Evolutionary conservation across 2,113 vertebrate species (phyloP).

Genomic region (Catharus fuscescens): DNA sequence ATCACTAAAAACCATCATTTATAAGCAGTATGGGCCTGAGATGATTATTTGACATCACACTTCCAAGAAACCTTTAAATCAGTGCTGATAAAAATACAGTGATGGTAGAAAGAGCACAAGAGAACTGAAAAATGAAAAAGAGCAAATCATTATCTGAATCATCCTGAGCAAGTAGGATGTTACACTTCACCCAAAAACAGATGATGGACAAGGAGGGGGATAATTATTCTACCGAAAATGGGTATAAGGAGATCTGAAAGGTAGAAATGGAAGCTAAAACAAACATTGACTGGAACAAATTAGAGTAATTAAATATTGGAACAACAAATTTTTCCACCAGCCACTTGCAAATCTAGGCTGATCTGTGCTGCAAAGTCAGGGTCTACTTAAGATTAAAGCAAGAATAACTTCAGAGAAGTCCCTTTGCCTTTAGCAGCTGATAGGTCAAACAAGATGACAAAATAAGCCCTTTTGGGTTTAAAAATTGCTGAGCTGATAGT

Average conservation of each 20-base stretch:
- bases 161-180: neutral
- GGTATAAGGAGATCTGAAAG: neutral
- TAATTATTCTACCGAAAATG: neutral
- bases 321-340: neutral
- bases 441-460: neutral
- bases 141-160: neutral
- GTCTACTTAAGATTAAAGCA: neutral
- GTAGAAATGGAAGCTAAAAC: neutral
- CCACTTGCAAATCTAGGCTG: neutral
- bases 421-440: neutral
- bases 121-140: neutral
- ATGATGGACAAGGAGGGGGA: neutral
- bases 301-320: neutral
- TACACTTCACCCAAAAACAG: neutral
- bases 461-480: neutral
- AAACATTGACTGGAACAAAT: neutral
- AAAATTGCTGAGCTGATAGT: neutral
- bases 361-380: neutral
- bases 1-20: neutral
- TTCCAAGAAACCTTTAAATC: neutral
- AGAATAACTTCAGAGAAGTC: neutral
- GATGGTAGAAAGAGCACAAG: neutral
- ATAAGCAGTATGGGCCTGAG: neutral
- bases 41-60: neutral
- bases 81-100: neutral